A percentile compares a stretch with the other conserved stretches of the same genome.
Conservation (phyloP, 1,140 invertebrate genomes). For the Eriocheir sinensis region DNA sequence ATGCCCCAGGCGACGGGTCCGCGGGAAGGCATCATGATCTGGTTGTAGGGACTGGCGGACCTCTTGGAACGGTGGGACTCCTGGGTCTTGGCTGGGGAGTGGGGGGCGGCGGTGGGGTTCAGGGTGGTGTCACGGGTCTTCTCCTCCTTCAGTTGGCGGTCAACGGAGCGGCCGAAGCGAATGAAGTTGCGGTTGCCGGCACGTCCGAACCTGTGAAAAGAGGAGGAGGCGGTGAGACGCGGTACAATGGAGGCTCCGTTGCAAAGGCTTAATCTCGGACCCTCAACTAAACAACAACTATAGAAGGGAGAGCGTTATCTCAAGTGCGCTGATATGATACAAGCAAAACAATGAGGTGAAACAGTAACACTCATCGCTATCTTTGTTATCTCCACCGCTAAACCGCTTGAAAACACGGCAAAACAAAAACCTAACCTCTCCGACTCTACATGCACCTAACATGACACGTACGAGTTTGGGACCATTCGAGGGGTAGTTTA, state of each 20-base stretch:
- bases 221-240: not conserved
- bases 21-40: not conserved
- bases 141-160: constrained; percentile 25
- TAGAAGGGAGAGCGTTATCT: not conserved
- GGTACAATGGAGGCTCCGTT: too few species aligned
- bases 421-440: too few species aligned
- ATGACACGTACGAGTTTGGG: not conserved
- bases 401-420: too few species aligned
- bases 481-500: too few species aligned
- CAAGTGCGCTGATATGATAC: not conserved
- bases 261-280: not conserved
- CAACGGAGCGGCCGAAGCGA: constrained; percentile 63
- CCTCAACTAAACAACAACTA: not conserved
- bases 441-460: too few species aligned
- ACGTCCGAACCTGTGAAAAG: constrained; percentile 45
- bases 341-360: not conserved
- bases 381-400: too few species aligned
- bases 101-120: not conserved
- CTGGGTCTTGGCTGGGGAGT: not conserved
- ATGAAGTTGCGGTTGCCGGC: constrained; percentile 57
- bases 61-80: constrained; percentile 47
- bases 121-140: not conserved
- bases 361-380: not conserved
- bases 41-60: not conserved
- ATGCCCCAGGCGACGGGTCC: constrained; percentile 32